phyloP scores from a whole-genome alignment of 37 sponge, comb jelly and placozoan genomes.

The Beroe ovata region DNA sequence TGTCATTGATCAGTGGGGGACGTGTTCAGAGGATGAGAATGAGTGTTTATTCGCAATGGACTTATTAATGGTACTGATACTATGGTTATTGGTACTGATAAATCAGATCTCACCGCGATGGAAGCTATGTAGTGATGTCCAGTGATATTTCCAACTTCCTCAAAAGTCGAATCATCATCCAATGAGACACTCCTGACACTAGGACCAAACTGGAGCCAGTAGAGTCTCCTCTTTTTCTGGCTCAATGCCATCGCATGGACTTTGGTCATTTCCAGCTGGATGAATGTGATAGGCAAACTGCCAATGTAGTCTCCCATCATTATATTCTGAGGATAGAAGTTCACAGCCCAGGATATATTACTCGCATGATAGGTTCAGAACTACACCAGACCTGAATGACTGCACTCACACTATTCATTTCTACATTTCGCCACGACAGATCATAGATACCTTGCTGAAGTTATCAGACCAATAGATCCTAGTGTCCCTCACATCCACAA shows the following conservation, averaged over 20 bases:
- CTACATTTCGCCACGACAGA: too few relatives aligned
- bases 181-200: not conserved
- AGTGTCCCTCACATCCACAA: not conserved
- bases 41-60: too few relatives aligned
- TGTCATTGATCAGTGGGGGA: too few relatives aligned
- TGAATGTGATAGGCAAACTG: not conserved
- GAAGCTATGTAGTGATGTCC: not conserved
- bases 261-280: not conserved
- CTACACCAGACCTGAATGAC: too few relatives aligned
- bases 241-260: not conserved
- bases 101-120: not conserved
- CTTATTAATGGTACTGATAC: too few relatives aligned
- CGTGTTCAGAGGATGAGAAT: too few relatives aligned
- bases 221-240: not conserved
- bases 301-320: conserved; percentile 44
- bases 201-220: not conserved
- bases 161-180: not conserved
- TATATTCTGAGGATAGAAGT: not conserved
- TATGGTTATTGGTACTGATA: too few relatives aligned
- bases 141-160: not conserved
- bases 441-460: not conserved
- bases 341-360: not conserved
- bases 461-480: conserved; percentile 25
- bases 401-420: too few relatives aligned
- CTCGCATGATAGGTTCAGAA: too few relatives aligned